phyloP scores from a whole-genome alignment of 1,140 invertebrate genomes.

The Hyles euphorbiae region DNA sequence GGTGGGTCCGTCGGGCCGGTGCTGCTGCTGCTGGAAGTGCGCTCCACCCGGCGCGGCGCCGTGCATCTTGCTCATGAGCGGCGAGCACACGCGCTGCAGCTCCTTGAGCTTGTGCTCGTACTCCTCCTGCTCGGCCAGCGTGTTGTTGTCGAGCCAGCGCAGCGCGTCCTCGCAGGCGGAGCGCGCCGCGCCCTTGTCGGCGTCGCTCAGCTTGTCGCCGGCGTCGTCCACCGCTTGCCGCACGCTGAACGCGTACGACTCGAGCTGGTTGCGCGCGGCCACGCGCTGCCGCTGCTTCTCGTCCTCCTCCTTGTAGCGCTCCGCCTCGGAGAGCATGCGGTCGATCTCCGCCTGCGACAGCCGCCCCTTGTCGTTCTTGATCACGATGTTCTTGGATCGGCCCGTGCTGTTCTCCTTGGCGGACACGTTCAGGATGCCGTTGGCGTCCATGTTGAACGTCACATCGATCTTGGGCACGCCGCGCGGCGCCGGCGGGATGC shows the following conservation, averaged over 20 bases:
- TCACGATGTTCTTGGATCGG: conserved; percentile 86
- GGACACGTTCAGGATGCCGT: conserved; percentile 83
- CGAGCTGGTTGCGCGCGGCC: conserved; percentile 85
- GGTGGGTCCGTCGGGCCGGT: conserved; percentile 75
- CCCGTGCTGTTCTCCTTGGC: conserved; percentile 80
- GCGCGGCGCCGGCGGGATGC: conserved; percentile 88
- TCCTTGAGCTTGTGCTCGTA: conserved; percentile 87
- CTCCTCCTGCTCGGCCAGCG: conserved; percentile 88
- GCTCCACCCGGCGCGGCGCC: conserved; percentile 57
- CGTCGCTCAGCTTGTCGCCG: conserved; percentile 73
- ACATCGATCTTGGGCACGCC: conserved; percentile 87
- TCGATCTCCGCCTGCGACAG: conserved; percentile 94
- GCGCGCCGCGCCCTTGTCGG: conserved; percentile 78
- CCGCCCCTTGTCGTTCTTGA: conserved; percentile 95
- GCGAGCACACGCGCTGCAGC: conserved; percentile 81
- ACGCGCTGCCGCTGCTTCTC: conserved; percentile 82
- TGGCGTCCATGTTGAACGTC: conserved; percentile 82
- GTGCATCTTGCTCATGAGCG: conserved; percentile 87
- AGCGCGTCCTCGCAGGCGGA: conserved; percentile 76
- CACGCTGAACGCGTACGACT: conserved; percentile 88
- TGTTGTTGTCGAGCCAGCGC: conserved; percentile 78
- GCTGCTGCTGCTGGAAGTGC: conserved; percentile 2
- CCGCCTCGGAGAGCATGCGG: conserved; percentile 88
- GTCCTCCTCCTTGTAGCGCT: conserved; percentile 82
- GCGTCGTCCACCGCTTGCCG: conserved; percentile 78